Evolutionary conservation across 2,113 vertebrate genomes (phyloP), one percentile per base, ranked within the genome.

Genomic region (Petrocephalus zakoni): DNA sequence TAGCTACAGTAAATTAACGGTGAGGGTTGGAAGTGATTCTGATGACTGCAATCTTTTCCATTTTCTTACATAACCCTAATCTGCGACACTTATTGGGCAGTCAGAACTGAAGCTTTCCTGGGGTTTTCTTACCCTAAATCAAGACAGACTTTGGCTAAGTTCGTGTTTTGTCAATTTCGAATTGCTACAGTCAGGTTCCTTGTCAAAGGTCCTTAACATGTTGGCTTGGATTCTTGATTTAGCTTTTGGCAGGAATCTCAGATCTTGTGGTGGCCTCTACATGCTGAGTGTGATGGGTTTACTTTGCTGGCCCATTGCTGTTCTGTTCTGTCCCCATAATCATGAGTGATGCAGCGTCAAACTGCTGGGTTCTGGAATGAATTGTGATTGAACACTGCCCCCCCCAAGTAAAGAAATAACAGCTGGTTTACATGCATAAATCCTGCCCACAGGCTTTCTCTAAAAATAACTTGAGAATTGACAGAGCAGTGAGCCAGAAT

Each of bases 401-500:
- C 1, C 17, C 13, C 34, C 72, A 29, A 42, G 34, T 78, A 78
- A 42, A 78, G 72, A 78, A 78, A 34, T 78, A 78, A 42, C 72
- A 78, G 34, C 72, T 78, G 72, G 29, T 78, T 78, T 42, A 34
- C 72, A 78, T 42, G 72, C 34, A 34, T 78, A 78, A 78, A 78
- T 42, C 72, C 34, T 42, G 72, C 29, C 72, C 29, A 78, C 15
- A 19, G 72, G 34, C 72, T 78, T 19, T 42, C 34, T 42, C 72
- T 78, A 78, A 78, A 78, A 78, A 78, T 78, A 78, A 42, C 72
- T 78, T 78, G 72, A 78, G 72, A 78, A 78, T 78, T 78, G 72
- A 78, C 72, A 78, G 72, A 75, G 72, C 72, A 78, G 72, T 42
- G 72, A 78, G 72, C 72, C 72, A 37, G 34, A 78, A 42, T 78